These are phyloP conservation scores for Pteria penguin DNA, from an alignment of 2,888 invertebrate species.

Conservation along the genomic window DNA sequence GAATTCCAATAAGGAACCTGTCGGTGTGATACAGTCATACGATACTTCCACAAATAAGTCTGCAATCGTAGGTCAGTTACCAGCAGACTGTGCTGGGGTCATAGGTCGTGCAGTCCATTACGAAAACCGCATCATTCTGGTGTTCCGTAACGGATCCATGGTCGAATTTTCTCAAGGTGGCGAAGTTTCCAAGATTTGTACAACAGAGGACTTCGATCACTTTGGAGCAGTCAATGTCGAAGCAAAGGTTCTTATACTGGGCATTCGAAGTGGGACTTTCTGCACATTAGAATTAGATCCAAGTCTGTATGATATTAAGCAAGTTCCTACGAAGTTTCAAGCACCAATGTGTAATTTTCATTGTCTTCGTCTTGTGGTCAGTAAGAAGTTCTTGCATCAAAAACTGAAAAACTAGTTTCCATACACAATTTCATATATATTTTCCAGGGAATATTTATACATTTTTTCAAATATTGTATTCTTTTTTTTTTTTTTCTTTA, in stretches of 20 bases:
- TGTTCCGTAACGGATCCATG: slow-evolving; percentile 57
- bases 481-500: too few relatives aligned
- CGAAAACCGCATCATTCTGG: slow-evolving; percentile 52
- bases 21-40: slow-evolving; percentile 55
- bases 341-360: slow-evolving; percentile 61
- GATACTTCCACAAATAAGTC: slow-evolving; percentile 43
- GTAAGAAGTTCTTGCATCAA: slow-evolving; percentile 34
- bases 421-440: too few relatives aligned
- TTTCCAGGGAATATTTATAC: too few relatives aligned
- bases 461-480: too few relatives aligned
- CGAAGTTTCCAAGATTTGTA: slow-evolving; percentile 43
- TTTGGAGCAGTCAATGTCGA: slow-evolving; percentile 54
- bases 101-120: slow-evolving; percentile 53
- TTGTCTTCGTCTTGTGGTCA: slow-evolving; percentile 53
- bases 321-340: slow-evolving; percentile 51
- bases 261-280: slow-evolving; percentile 55
- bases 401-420: neutral
- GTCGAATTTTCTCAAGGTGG: slow-evolving; percentile 48
- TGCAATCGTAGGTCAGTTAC: slow-evolving; percentile 49
- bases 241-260: slow-evolving; percentile 55
- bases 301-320: slow-evolving; percentile 39
- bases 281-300: slow-evolving; percentile 55
- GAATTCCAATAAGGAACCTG: slow-evolving; percentile 47
- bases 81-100: slow-evolving; percentile 47
- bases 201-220: slow-evolving; percentile 58